These are phyloP conservation scores for Cyanoderma ruficeps DNA, from an alignment of 2,113 vertebrate species.

Conservation along the genomic window DNA sequence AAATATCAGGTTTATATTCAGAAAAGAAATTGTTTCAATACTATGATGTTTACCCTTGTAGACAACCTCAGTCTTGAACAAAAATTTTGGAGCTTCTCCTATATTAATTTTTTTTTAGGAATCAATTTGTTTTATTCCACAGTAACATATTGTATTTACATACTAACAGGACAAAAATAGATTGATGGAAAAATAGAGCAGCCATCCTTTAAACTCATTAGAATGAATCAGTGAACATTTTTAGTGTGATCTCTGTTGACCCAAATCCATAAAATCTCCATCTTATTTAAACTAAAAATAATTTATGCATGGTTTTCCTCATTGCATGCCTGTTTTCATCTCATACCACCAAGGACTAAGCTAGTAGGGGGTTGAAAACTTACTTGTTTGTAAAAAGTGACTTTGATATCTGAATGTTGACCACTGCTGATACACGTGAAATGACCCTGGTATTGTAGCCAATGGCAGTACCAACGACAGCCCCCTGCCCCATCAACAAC, in stretches of 20 bases:
- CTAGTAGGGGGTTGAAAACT: neutral
- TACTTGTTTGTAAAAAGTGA: neutral
- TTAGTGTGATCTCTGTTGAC: slow-evolving; percentile 23
- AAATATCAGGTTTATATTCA: neutral
- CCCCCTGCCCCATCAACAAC: rapidly evolving
- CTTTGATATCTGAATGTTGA: neutral
- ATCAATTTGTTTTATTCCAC: neutral
- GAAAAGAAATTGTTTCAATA: neutral
- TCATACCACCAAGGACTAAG: neutral
- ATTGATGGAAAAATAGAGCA: neutral
- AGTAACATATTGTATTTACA: neutral
- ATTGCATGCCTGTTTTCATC: neutral
- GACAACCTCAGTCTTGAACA: neutral
- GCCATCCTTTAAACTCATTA: slow-evolving; percentile 29
- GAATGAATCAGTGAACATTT: slow-evolving; percentile 2
- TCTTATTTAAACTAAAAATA: slow-evolving; percentile 26
- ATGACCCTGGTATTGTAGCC: neutral
- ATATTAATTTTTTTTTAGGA: neutral
- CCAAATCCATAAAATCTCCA: slow-evolving; percentile 61
- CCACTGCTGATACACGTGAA: neutral
- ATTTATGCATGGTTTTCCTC: neutral
- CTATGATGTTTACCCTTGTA: neutral
- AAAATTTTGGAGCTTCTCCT: neutral
- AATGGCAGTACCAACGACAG: neutral
- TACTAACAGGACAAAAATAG: neutral